These are phyloP conservation scores for Sphenodon punctatus DNA, from an alignment of 2,797 vertebrate genomes.

Conservation along the genomic window DNA sequence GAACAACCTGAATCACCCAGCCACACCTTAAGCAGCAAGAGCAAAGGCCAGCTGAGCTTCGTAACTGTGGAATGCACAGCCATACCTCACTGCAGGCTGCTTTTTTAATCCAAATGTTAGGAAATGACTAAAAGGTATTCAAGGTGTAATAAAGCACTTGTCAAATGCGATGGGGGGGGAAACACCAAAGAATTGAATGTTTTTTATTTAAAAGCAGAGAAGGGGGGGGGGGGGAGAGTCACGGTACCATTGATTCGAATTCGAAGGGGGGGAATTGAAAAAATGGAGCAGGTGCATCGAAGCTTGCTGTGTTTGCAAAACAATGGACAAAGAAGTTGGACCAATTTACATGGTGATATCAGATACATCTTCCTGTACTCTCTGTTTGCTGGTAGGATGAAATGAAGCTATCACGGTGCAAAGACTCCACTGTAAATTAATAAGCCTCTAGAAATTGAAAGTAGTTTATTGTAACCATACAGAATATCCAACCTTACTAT, in stretches of 20 bases:
- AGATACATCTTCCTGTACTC: not conserved
- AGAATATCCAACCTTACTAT: no score
- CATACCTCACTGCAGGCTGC: not conserved
- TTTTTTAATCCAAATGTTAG: not conserved
- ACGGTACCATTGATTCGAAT: not conserved
- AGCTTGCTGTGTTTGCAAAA: not conserved
- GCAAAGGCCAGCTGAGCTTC: slow-evolving; percentile 41
- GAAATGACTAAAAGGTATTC: not conserved
- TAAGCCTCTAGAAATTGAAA: not conserved
- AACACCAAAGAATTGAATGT: not conserved
- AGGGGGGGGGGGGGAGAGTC: not conserved
- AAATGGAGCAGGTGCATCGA: not conserved
- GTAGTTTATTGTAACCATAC: not conserved
- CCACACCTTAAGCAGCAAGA: slow-evolving; percentile 56
- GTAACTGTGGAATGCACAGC: not conserved
- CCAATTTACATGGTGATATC: not conserved
- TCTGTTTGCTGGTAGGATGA: not conserved
- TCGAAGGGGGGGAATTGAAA: not conserved
- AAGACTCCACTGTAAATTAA: not conserved
- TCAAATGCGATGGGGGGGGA: not conserved
- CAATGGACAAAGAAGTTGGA: not conserved
- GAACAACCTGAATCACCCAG: slow-evolving; percentile 25
- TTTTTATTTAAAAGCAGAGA: not conserved
- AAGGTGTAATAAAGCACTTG: not conserved
- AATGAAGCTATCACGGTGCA: not conserved